phyloP scores from a whole-genome alignment of 2,113 vertebrate genomes.

The Corythaeola cristata region DNA sequence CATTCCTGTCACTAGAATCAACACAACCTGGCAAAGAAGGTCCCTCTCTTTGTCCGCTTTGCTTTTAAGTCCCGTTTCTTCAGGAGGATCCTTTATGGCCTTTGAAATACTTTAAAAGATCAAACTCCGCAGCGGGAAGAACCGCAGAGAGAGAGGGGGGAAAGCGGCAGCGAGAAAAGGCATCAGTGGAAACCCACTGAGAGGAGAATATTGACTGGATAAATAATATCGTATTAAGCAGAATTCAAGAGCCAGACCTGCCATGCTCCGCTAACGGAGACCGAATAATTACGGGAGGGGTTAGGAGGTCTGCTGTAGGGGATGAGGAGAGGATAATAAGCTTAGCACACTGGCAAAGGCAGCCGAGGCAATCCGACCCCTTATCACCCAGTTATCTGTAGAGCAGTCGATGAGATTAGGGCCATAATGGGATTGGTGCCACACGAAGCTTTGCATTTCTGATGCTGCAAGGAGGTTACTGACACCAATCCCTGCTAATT shows the following conservation, averaged over 20 bases:
- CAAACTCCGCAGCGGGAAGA: background rate
- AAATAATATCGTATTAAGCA: conserved; percentile 19
- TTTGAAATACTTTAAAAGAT: background rate
- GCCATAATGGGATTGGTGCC: background rate
- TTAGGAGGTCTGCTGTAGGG: background rate
- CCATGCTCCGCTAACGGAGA: background rate
- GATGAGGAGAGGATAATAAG: background rate
- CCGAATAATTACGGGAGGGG: background rate
- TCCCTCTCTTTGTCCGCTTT: background rate
- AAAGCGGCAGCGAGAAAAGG: background rate
- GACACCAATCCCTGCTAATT: conserved; percentile 12
- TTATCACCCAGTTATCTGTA: background rate
- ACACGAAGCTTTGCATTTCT: conserved; percentile 22
- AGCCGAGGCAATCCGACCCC: background rate
- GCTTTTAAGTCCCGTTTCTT: background rate
- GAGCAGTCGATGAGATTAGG: background rate
- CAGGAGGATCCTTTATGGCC: background rate
- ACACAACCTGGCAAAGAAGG: background rate
- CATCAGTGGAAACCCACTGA: background rate
- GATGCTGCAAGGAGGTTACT: background rate
- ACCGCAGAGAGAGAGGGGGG: background rate
- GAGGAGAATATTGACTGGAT: background rate
- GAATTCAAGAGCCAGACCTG: background rate
- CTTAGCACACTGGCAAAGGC: background rate
- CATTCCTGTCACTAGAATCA: background rate